A percentile compares a stretch with the other conserved stretches of the same genome.
Evolutionary conservation across 2,888 invertebrate species (phyloP).

Genomic region (Elysia crispata): DNA sequence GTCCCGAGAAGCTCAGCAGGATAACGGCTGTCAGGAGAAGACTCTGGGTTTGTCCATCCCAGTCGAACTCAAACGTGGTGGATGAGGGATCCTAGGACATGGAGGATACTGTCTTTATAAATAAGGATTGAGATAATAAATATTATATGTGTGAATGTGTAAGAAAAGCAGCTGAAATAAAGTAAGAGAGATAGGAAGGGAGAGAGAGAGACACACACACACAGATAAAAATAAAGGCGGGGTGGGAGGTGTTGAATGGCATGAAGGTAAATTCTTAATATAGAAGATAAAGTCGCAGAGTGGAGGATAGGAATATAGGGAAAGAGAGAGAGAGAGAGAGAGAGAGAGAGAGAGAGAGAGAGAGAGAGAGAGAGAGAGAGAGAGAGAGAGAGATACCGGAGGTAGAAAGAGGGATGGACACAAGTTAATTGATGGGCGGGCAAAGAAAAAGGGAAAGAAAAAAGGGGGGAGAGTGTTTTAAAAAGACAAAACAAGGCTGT

Average conservation of each 20-base stretch:
- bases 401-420: not conserved
- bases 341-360: not conserved
- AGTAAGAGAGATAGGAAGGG: too few species aligned
- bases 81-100: too few species aligned
- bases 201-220: too few species aligned
- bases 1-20: constrained; percentile 16
- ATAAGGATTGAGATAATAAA: too few species aligned
- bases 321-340: not conserved
- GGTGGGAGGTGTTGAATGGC: too few species aligned
- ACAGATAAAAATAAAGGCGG: too few species aligned
- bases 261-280: too few species aligned
- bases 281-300: not conserved
- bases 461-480: not conserved
- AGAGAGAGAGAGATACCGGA: not conserved
- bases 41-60: constrained; percentile 28
- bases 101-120: too few species aligned
- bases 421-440: not conserved
- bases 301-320: not conserved
- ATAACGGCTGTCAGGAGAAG: constrained; percentile 26
- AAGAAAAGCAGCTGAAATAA: not conserved
- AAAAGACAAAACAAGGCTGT: too few species aligned
- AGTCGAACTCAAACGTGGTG: constrained; percentile 41
- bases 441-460: not conserved
- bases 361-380: not conserved
- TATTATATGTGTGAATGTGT: constrained; percentile 1